Percentiles rank a stretch among this genome's conserved stretches.
These are phyloP conservation scores for Actinia equina DNA, from an alignment of 64 coral and sea anemone genomes.

Conservation along the genomic window DNA sequence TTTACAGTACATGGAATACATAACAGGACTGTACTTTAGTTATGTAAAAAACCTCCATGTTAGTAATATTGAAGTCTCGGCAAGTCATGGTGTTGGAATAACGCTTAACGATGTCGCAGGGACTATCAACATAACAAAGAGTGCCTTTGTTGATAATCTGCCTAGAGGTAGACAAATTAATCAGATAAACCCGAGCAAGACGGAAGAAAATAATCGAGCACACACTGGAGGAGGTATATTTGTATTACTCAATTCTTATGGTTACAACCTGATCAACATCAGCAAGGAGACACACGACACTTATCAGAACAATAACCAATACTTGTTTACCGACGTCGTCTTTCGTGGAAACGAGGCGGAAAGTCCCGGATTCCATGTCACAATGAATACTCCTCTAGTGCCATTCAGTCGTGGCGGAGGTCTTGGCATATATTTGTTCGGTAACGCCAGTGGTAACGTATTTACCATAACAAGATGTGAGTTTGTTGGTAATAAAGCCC, in stretches of 20 bases:
- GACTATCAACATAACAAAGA: conserved; percentile 37
- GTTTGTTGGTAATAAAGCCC: conserved; percentile 49
- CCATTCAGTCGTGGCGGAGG: conserved; percentile 45
- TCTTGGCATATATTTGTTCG: conserved; percentile 43
- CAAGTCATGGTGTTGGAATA: conserved; percentile 52
- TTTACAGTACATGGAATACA: conserved; percentile 36
- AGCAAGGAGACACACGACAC: conserved; percentile 31
- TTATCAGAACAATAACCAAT: conserved; percentile 51
- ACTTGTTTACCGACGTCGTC: conserved; percentile 44
- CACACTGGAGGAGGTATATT: conserved; percentile 70
- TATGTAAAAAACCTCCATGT: conserved; percentile 61
- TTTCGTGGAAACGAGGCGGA: no score
- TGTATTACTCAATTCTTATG: conserved; percentile 38
- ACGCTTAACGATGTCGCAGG: conserved; percentile 71
- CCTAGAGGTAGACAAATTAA: background rate
- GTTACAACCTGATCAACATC: conserved; percentile 48
- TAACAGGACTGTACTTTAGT: conserved; percentile 58
- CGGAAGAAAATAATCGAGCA: background rate
- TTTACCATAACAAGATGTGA: conserved; percentile 47
- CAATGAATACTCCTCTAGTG: conserved; percentile 23
- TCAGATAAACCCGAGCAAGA: background rate
- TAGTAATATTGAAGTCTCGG: conserved; percentile 44
- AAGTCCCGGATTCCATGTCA: conserved; percentile 32
- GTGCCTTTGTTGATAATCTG: conserved; percentile 48
- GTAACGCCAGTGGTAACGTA: conserved; percentile 22